A percentile compares a stretch with the other conserved stretches of the same genome.
These are phyloP conservation scores for Lacanobia oleracea DNA, from an alignment of 2,888 invertebrate species.

Conservation along the genomic window DNA sequence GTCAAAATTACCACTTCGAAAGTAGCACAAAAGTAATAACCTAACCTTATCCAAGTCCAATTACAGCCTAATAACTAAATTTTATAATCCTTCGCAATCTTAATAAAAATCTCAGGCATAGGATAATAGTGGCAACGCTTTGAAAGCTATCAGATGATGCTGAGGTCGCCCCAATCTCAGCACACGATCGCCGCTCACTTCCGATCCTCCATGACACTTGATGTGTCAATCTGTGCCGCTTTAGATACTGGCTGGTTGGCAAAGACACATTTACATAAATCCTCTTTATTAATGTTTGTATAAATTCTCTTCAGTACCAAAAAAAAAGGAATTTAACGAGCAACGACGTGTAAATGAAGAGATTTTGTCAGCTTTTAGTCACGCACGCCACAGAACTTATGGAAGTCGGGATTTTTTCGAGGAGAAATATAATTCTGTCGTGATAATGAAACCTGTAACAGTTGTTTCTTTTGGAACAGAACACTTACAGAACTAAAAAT, in stretches of 20 bases:
- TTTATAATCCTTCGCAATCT: constrained; percentile 24
- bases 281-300: neutral
- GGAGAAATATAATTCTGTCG: neutral
- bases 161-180: constrained; percentile 50
- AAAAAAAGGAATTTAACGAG: neutral
- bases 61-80: constrained; percentile 20
- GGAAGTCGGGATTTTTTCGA: neutral
- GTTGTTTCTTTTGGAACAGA: neutral
- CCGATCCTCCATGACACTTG: constrained; percentile 53
- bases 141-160: constrained; percentile 60
- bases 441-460: too few relatives aligned
- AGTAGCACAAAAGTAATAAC: constrained; percentile 1
- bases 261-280: constrained; percentile 17
- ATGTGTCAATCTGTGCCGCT: constrained; percentile 41
- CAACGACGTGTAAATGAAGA: neutral
- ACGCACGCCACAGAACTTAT: neutral
- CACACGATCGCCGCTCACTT: constrained; percentile 57
- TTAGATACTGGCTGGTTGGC: constrained; percentile 17
- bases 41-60: neutral
- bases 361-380: neutral
- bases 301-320: constrained; percentile 18
- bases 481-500: neutral
- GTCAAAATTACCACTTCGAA: neutral
- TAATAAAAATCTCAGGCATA: constrained; percentile 34
- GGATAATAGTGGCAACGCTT: constrained; percentile 18